Conservation (phyloP, 2,888 invertebrate genomes). For the Lasioglossum marginatum region DNA sequence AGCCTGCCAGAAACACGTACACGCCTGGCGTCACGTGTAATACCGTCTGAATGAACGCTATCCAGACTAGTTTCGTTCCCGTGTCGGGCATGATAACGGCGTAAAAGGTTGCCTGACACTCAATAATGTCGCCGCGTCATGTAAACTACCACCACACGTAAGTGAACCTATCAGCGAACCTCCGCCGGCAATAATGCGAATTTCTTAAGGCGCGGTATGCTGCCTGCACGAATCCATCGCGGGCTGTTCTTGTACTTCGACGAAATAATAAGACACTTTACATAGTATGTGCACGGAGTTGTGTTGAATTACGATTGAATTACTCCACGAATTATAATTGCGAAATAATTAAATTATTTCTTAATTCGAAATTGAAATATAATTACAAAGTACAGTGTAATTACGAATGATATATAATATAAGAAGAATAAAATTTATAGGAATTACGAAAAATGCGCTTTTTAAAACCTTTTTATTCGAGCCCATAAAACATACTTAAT, state of each 20-base stretch:
- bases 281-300: no score
- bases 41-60: conserved; percentile 33
- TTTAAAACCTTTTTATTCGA: no score
- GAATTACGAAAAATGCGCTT: no score
- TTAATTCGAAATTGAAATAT: no score
- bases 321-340: no score
- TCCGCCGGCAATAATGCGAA: neutral
- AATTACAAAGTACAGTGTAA: no score
- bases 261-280: neutral
- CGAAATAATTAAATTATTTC: no score
- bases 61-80: conserved; percentile 7
- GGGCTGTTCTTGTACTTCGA: no score
- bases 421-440: no score
- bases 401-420: no score
- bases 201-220: neutral
- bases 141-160: neutral
- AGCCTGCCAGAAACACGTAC: conserved; percentile 36
- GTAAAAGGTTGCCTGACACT: conserved; percentile 28
- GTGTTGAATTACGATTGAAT: no score
- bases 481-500: no score
- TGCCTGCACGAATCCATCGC: neutral
- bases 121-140: conserved; percentile 27
- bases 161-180: conserved; percentile 18
- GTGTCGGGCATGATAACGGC: neutral
- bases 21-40: conserved; percentile 22